These are phyloP conservation scores for Tachystola acroxantha DNA, from an alignment of 2,888 invertebrate genomes.

Conservation along the genomic window DNA sequence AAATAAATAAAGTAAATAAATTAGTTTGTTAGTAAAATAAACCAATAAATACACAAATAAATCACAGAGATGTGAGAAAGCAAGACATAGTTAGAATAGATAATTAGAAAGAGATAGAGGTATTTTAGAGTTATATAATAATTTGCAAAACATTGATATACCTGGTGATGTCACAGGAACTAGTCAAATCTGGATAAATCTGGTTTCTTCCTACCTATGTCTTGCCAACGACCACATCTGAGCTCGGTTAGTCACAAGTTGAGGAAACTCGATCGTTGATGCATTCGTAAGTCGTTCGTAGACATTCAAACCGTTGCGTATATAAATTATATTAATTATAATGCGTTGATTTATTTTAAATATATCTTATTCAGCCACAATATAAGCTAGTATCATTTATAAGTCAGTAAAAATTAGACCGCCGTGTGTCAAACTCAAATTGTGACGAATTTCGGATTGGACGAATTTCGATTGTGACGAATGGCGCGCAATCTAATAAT, in stretches of 20 bases:
- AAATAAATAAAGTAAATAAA: constrained; percentile 10
- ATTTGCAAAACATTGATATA: constrained; percentile 27
- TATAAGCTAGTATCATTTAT: too few species aligned
- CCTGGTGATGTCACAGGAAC: constrained; percentile 45
- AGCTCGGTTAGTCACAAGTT: constrained; percentile 60
- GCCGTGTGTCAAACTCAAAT: too few species aligned
- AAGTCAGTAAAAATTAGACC: too few species aligned
- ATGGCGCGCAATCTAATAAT: too few species aligned
- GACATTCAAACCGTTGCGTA: constrained; percentile 36
- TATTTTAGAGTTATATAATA: constrained; percentile 11
- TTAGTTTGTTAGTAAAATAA: constrained; percentile 34
- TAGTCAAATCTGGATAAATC: constrained; percentile 15
- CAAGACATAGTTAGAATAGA: constrained; percentile 75
- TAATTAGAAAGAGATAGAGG: constrained; percentile 33
- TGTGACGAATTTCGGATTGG: too few species aligned
- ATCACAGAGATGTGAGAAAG: constrained; percentile 57
- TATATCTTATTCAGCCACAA: too few species aligned
- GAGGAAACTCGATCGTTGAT: constrained; percentile 10
- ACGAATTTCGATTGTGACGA: too few species aligned
- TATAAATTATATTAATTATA: too few species aligned
- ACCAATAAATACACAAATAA: constrained; percentile 17
- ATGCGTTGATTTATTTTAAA: too few species aligned
- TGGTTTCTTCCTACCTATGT: constrained; percentile 54
- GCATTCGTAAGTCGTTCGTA: constrained; percentile 11
- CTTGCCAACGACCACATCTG: constrained; percentile 75